Conservation (phyloP, 2,888 invertebrate genomes). For the Mythimna vitellina region DNA sequence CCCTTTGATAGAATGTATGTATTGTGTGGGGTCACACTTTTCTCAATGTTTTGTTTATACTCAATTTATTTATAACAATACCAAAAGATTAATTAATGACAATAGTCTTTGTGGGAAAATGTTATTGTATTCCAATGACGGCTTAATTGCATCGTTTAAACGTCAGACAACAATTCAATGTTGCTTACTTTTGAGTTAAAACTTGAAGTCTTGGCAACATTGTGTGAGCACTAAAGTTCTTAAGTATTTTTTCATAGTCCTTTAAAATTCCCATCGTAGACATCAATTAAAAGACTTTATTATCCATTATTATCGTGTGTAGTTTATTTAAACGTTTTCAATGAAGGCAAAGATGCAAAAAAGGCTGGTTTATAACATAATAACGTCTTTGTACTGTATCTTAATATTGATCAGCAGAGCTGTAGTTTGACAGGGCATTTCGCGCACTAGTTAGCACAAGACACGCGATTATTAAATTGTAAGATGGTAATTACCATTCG, state of each 20-base stretch:
- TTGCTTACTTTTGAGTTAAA: constrained; percentile 38
- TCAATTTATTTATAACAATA: constrained; percentile 41
- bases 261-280: constrained; percentile 49
- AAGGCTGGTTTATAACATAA: constrained; percentile 38
- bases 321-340: constrained; percentile 35
- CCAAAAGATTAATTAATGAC: constrained; percentile 21
- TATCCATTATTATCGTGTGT: constrained; percentile 35
- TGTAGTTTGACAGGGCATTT: constrained; percentile 42
- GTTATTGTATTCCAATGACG: constrained; percentile 48
- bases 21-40: constrained; percentile 37
- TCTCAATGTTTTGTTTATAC: constrained; percentile 54
- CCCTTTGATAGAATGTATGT: constrained; percentile 42
- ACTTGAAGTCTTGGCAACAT: constrained; percentile 43
- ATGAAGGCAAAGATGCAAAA: constrained; percentile 31
- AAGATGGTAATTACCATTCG: constrained; percentile 49
- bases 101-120: constrained; percentile 44
- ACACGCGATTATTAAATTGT: constrained; percentile 52
- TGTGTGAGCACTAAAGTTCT: constrained; percentile 42
- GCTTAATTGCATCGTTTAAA: constrained; percentile 49
- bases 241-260: constrained; percentile 22
- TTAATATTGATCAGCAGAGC: constrained; percentile 55
- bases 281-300: constrained; percentile 52
- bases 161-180: constrained; percentile 39
- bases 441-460: constrained; percentile 34
- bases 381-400: constrained; percentile 36